Evolutionary conservation across 35 echinoderm and acorn worm species (phyloP).

Genomic region (Apostichopus californicus): DNA sequence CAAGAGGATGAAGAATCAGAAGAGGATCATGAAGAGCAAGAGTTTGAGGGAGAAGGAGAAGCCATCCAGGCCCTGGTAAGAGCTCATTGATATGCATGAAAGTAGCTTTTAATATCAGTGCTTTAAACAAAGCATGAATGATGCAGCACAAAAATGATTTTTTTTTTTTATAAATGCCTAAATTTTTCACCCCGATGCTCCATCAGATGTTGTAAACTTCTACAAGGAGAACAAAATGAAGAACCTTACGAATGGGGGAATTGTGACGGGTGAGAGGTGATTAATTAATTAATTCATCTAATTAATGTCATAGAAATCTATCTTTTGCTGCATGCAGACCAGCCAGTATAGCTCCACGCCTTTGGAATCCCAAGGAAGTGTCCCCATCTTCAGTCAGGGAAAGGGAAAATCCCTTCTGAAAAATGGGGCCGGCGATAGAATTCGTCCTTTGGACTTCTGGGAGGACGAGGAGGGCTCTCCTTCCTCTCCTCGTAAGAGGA

Average conservation of each 20-base stretch:
- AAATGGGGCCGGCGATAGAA: conserved; percentile 23
- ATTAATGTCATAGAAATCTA: background rate
- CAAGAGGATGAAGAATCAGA: conserved; percentile 80
- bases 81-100: background rate
- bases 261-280: no score
- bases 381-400: conserved; percentile 42
- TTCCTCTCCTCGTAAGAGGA: background rate
- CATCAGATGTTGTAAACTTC: no score
- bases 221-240: no score
- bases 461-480: background rate
- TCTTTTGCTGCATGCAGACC: conserved; percentile 6
- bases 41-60: conserved; percentile 87
- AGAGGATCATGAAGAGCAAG: conserved; percentile 82
- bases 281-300: background rate
- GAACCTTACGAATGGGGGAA: no score
- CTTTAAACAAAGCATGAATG: no score
- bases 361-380: background rate
- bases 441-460: conserved; percentile 32
- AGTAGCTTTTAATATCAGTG: no score
- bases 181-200: no score
- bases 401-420: conserved; percentile 5
- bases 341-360: conserved; percentile 32
- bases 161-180: no score
- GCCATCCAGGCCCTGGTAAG: conserved; percentile 92
- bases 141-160: no score